Base-by-base conservation (phyloP, 2,797 vertebrate species). In the Manis crassicaudata region DNA sequence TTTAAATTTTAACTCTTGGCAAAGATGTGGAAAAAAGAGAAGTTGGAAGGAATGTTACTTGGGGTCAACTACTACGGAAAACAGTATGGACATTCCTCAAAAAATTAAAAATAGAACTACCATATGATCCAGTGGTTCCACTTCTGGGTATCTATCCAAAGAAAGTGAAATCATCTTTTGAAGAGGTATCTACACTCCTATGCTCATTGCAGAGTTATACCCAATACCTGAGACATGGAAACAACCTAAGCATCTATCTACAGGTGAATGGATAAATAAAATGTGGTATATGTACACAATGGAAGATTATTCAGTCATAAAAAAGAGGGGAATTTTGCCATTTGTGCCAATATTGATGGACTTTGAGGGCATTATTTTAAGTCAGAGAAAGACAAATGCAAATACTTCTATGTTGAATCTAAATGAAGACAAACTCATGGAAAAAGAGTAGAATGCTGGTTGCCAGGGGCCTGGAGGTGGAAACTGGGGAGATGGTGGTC, bases 321-420 rank as follows among this genome's bases (percentile, higher is more conserved):
- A 85, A 72, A 60, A 13, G 21, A 9, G 63, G 21, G n/a, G 25
- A 37, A 63, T 37, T 29, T 23, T 76, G 23, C 43, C 72, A 52
- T 63, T 50, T 76, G 10, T 88, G 56, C 50, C 11, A 37, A 9
- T 18, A 63, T 20, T 16, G 27, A 20, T 76, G 40, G 14, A 50
- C 6, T 0, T 52, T n/a, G 32, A 63, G 23, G 43, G 11, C 43
- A 37, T 37, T 6, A 29, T 29, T 7, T 0, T 1, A 37, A 1
- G 1, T 50, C 21, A 75, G 29, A 35, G 13, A 87, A 52, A 50
- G 70, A 87, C 3, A 6, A 32, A 62, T 88, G 52, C 23, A 9
- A 63, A 29, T 35, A 13, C 1, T 63, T 16, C 29, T 21, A 63
- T 37, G 23, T 63, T 7, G 43, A 63, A 63, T 63, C 5, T 37